Percentiles rank a stretch among this genome's conserved stretches.
phyloP scores from a whole-genome alignment of 2,888 invertebrate genomes.

The Hemicrepidius hirtus region DNA sequence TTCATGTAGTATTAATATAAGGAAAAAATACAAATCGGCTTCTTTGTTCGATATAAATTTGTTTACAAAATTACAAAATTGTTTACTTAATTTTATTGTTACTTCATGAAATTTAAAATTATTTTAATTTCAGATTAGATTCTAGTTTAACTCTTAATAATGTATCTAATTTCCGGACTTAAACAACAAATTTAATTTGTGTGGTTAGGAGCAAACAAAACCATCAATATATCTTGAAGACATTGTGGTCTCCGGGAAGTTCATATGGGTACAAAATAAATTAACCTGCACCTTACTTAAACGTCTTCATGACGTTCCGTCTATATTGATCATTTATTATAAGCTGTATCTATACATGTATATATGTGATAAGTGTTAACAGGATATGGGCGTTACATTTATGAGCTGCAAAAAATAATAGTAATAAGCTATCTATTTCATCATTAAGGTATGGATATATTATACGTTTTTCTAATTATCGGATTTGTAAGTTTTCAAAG shows the following conservation, averaged over 20 bases:
- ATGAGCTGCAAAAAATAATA: neutral
- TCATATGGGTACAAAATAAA: conserved; percentile 24
- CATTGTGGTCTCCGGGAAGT: conserved; percentile 16
- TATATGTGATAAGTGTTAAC: conserved; percentile 27
- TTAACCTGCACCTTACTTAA: conserved; percentile 35
- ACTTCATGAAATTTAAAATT: too few species aligned
- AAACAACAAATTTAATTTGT: conserved; percentile 6
- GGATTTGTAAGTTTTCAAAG: conserved; percentile 7
- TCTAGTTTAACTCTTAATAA: too few species aligned
- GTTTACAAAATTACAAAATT: too few species aligned
- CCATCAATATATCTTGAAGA: conserved; percentile 20
- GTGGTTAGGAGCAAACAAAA: conserved; percentile 5
- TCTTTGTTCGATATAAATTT: too few species aligned
- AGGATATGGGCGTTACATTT: conserved; percentile 31
- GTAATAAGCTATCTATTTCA: neutral
- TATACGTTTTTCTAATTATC: conserved; percentile 19
- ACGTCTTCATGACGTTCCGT: conserved; percentile 31
- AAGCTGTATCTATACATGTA: conserved; percentile 4
- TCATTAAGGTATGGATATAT: neutral
- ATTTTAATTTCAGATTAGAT: too few species aligned
- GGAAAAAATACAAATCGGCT: too few species aligned
- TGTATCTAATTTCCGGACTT: conserved; percentile 7
- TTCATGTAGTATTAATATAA: too few species aligned
- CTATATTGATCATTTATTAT: conserved; percentile 34
- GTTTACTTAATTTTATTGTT: too few species aligned